Percentiles rank a stretch among this genome's conserved stretches.
Evolutionary conservation across 2,888 invertebrate genomes (phyloP).

Genomic region (Megastigmus dorsalis): DNA sequence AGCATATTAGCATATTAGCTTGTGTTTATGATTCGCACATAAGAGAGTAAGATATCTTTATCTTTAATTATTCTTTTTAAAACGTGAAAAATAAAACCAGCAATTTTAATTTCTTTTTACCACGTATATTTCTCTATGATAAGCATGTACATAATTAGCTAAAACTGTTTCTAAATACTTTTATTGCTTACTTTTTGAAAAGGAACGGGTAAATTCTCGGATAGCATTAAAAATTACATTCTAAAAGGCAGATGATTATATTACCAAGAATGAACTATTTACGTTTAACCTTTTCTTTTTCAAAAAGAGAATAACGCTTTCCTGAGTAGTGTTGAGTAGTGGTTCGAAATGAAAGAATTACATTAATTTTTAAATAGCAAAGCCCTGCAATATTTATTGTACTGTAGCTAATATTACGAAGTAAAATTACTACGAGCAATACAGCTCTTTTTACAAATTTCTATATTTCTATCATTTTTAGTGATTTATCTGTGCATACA

Average conservation of each 20-base stretch:
- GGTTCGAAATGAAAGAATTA: constrained; percentile 10
- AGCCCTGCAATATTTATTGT: neutral
- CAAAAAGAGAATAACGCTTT: constrained; percentile 13
- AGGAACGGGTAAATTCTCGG: neutral
- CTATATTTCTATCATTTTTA: constrained; percentile 3
- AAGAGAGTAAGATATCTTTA: no score
- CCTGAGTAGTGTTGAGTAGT: constrained; percentile 26
- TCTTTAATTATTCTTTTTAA: no score
- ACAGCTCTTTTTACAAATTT: neutral
- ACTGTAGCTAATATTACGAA: neutral
- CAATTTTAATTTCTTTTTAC: no score
- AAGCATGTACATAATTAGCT: neutral
- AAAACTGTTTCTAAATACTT: constrained; percentile 3
- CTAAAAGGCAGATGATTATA: no score
- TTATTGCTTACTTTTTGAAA: constrained; percentile 23
- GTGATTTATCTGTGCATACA: neutral
- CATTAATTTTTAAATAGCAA: constrained; percentile 3
- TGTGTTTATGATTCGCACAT: no score
- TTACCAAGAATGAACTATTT: neutral
- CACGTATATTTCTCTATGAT: neutral
- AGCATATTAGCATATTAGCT: no score
- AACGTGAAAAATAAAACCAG: no score
- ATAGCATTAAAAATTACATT: no score
- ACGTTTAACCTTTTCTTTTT: constrained; percentile 5
- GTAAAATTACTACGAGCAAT: neutral